Evolutionary conservation across 1,140 invertebrate genomes (phyloP), one percentile per base, ranked within the genome.

Genomic region (Rhagoletis pomonella): DNA sequence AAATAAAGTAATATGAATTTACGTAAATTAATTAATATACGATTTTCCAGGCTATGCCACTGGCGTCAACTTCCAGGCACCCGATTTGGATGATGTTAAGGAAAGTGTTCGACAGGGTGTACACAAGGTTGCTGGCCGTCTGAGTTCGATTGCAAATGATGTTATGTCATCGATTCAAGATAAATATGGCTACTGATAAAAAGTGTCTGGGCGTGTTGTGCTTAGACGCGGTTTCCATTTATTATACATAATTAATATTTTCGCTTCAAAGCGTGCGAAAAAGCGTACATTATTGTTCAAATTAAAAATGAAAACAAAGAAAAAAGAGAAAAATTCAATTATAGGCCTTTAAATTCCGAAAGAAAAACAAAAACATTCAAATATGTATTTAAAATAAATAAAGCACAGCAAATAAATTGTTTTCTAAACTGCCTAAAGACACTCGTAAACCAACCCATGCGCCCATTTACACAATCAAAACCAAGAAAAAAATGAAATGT

Each of bases 51-150:
- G 90, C 7, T 92, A 92, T 55, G 88, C 89, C 6, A 90, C 91
- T 39, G 77, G 47, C 29, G 90, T 90, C 6, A 92, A 92, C 65
- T 92, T 92, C 5, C 90, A 90, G 88, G 89, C 91, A 0, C 91
- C 91, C 6, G 95, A 98, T 93, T 95, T 99, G 77, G 97, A 99
- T 89, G 98, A 99, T 91, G 98, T 99, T 0, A 97, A 97, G 92
- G 99, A 99, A 94, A 98, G 98, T 90, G 98, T 99, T 7, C 96
- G 96, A 89, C 97, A 98, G 93, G 98, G 99, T 86, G 98, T 99
- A 58, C 98, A 97, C 87, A 99, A 98, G 94, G 98, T 99, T 87
- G 98, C 99, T 55, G 98, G 97, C 5, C 96, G 97, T 91, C 93
- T 99, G 14, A 99, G 98, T 89, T 98, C 96, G 88, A 94, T 99